phyloP scores from a whole-genome alignment of 2,113 vertebrate species.

The Neomonachus schauinslandi region DNA sequence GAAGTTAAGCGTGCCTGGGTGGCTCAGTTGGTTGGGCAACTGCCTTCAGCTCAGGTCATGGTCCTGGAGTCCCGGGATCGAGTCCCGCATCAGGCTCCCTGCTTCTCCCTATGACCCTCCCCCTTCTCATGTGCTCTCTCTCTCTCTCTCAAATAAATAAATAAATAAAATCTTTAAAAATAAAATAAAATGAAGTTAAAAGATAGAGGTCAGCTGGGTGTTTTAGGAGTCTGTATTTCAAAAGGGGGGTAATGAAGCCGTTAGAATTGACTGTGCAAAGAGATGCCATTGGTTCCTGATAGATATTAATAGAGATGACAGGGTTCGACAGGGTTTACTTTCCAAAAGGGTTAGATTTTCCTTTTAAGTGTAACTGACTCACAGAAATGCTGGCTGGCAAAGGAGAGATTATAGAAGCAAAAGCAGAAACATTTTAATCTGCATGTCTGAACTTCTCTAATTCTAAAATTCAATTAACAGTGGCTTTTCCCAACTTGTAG shows the following conservation, averaged over 20 bases:
- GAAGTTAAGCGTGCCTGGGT: not conserved
- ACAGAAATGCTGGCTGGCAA: not conserved
- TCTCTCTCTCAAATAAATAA: too few species aligned
- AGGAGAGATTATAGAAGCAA: not conserved
- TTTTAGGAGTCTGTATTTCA: not conserved
- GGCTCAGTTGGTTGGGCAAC: too few species aligned
- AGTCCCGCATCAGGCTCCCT: too few species aligned
- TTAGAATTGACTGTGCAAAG: not conserved
- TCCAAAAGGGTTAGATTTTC: slow-evolving; percentile 4
- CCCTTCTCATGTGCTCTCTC: too few species aligned
- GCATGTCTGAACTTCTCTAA: not conserved
- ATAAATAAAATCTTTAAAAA: too few species aligned
- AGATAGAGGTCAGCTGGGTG: not conserved
- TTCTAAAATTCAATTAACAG: not conserved
- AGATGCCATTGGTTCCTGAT: not conserved
- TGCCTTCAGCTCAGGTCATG: too few species aligned
- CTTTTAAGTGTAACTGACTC: not conserved
- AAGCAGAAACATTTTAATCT: slow-evolving; percentile 26
- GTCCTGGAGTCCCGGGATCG: too few species aligned
- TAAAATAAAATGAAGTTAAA: not conserved
- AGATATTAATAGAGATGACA: not conserved
- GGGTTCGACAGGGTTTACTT: not conserved
- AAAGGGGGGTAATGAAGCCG: not conserved
- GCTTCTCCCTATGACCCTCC: too few species aligned
- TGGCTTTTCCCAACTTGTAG: not conserved